Base-by-base conservation (phyloP, 2,113 vertebrate genomes). In the Himantopus leucocephalus region DNA sequence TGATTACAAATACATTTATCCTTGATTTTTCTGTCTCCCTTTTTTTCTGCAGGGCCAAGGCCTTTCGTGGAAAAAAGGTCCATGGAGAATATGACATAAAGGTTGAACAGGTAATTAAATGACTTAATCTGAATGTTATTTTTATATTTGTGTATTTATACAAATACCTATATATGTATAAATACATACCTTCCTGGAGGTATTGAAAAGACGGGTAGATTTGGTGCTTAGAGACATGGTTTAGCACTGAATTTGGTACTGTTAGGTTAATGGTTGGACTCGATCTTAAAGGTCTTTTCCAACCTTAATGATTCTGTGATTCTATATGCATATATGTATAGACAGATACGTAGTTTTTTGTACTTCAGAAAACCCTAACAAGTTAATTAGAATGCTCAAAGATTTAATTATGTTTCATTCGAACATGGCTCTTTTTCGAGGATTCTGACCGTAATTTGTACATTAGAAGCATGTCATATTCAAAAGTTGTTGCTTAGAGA, bases 41-140 rank as follows among this genome's bases (percentile, higher is more conserved):
- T 96, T 94, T 83, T 95, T 92, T 89, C 96, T 97, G 18, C 96
- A 99, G 99, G 99, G 97, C 98, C 94, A 99, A 99, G 97, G 98
- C 99, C 95, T 99, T 99, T 95, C 98, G 99, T 82, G 99, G 99
- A 35, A 99, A 99, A 97, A 99, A 99, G 96, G 85, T 99, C 93
- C 98, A 99, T 84, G 99, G 99, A 58, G 99, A 99, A 91, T 99
- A 98, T 48, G 99, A 99, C 93, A 98, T 99, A 98, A 99, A 98
- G 98, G 99, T 99, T 91, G 99, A 99, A 91, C 99, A 99, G 99
- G 99, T 99, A 98, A 98, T 10, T 93, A 60, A 55, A 75, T 41
- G 14, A 7, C 35, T 88, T 39, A 15, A 10, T 32, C 32, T 76
- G 34, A 23, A 19, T 19, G 27, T n/a, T 73, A 5, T 21, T 62